Evolutionary conservation across 2,113 vertebrate genomes (phyloP).

Genomic region (Limanda limanda): DNA sequence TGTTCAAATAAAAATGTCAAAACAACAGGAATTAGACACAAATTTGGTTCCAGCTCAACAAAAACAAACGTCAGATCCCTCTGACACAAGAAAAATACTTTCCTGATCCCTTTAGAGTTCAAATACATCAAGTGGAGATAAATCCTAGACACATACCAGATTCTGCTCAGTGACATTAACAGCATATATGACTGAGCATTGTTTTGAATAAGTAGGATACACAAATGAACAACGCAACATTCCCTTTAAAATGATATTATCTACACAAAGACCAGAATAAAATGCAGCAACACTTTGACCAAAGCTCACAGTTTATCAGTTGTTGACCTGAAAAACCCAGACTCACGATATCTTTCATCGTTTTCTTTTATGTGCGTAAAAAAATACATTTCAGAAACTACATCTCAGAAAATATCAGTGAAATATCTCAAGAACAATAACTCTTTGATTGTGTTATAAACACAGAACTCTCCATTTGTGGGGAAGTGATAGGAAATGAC

Average conservation of each 20-base stretch:
- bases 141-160: not conserved
- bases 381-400: constrained; percentile 2
- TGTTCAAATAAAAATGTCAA: constrained; percentile 8
- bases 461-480: too few relatives aligned
- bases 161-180: not conserved
- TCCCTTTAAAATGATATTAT: constrained; percentile 32
- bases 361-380: not conserved
- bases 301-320: constrained; percentile 44
- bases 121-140: not conserved
- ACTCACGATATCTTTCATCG: not conserved
- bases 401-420: too few relatives aligned
- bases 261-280: not conserved
- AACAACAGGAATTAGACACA: constrained; percentile 9
- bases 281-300: constrained; percentile 18
- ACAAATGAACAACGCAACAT: not conserved
- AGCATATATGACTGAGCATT: not conserved
- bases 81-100: not conserved
- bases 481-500: not conserved
- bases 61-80: too few relatives aligned
- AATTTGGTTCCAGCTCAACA: not conserved
- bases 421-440: too few relatives aligned
- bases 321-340: not conserved
- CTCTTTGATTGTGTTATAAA: too few relatives aligned
- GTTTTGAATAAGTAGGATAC: not conserved
- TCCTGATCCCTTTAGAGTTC: constrained; percentile 15